phyloP scores from a whole-genome alignment of 2,888 invertebrate species.

The Hymenopus coronatus region DNA sequence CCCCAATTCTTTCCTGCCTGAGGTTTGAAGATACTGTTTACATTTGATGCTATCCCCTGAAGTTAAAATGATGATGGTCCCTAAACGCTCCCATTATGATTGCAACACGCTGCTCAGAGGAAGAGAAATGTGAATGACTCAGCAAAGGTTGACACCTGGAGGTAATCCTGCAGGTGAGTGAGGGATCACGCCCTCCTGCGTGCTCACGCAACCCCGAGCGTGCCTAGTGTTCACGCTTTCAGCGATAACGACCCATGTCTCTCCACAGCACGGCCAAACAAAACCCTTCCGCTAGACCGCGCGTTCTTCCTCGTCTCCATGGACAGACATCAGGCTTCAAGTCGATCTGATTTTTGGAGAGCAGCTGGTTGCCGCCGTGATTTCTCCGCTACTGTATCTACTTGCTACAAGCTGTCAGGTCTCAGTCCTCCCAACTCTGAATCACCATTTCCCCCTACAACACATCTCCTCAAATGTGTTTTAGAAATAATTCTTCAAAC shows the following conservation, averaged over 20 bases:
- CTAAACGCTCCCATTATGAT: neutral
- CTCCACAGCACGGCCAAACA: neutral
- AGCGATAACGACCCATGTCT: neutral
- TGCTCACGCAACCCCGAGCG: conserved; percentile 5
- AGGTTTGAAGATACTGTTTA: neutral
- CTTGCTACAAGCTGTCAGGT: too few relatives aligned
- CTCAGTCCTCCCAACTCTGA: too few relatives aligned
- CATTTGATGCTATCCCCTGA: neutral
- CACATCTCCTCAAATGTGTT: too few relatives aligned
- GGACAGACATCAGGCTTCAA: neutral
- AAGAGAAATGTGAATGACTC: neutral
- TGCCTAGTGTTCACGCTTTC: neutral
- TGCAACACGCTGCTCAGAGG: neutral
- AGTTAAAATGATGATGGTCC: too few relatives aligned
- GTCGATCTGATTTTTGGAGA: neutral
- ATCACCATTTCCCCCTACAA: too few relatives aligned
- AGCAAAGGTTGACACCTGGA: neutral
- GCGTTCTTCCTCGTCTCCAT: neutral
- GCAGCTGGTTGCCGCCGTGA: too few relatives aligned
- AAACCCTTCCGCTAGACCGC: neutral
- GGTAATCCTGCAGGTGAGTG: conserved; percentile 2
- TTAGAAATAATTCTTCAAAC: too few relatives aligned
- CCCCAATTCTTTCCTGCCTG: neutral
- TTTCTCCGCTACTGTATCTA: too few relatives aligned
- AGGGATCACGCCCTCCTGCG: neutral